A percentile compares a stretch with the other conserved stretches of the same genome.
Conservation (phyloP, 2,888 invertebrate species). For the Lasioglossum malachurum region DNA sequence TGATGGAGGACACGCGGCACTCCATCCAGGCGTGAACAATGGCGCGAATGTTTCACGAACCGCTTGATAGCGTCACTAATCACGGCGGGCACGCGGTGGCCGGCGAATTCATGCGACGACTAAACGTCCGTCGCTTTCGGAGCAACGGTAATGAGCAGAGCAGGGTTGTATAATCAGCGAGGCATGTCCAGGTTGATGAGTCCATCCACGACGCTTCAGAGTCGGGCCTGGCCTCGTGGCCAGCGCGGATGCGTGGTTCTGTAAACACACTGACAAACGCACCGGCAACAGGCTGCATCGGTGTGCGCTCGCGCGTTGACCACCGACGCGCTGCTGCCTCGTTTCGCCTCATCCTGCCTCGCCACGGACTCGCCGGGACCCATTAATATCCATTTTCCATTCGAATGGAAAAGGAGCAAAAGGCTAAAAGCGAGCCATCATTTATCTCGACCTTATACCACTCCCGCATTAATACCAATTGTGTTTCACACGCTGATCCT, state of each 20-base stretch:
- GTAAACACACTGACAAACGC: slow-evolving; percentile 38
- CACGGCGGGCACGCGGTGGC: slow-evolving; percentile 24
- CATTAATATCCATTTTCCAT: slow-evolving; percentile 80
- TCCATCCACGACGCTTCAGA: slow-evolving; percentile 65
- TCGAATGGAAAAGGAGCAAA: slow-evolving; percentile 78
- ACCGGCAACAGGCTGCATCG: slow-evolving; percentile 48
- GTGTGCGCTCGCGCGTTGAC: slow-evolving; percentile 57
- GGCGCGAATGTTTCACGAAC: slow-evolving; percentile 15
- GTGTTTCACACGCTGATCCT: slow-evolving; percentile 74
- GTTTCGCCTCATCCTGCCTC: slow-evolving; percentile 6
- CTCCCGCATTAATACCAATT: slow-evolving; percentile 81
- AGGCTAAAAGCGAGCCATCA: slow-evolving; percentile 76
- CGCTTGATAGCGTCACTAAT: slow-evolving; percentile 52
- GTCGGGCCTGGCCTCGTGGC: slow-evolving; percentile 40
- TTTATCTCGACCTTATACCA: slow-evolving; percentile 78
- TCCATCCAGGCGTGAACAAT: neutral
- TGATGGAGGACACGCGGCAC: neutral
- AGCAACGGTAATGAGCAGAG: slow-evolving; percentile 66
- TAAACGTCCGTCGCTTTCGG: slow-evolving; percentile 63
- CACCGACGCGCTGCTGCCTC: slow-evolving; percentile 50
- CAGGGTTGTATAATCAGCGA: slow-evolving; percentile 66
- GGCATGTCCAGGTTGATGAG: slow-evolving; percentile 68
- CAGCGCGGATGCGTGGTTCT: slow-evolving; percentile 34
- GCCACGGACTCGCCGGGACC: slow-evolving; percentile 56
- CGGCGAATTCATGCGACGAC: slow-evolving; percentile 30